Conservation (phyloP, 2,113 vertebrate species). For the Heterotilapia buettikoferi region DNA sequence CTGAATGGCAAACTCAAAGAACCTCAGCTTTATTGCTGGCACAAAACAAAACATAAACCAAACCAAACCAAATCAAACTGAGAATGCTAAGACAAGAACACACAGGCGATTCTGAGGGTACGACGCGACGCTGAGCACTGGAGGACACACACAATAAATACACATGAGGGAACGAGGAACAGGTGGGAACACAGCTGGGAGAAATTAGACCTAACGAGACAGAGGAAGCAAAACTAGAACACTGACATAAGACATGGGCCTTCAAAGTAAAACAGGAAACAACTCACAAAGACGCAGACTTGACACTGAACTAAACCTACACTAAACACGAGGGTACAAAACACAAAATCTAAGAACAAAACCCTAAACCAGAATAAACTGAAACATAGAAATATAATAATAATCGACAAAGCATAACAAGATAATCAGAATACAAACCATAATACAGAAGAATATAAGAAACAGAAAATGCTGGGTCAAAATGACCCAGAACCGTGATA, state of each 20-base stretch:
- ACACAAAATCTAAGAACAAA: background rate
- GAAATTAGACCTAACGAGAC: background rate
- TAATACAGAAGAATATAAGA: background rate
- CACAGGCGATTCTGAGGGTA: background rate
- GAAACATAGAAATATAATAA: background rate
- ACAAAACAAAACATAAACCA: background rate
- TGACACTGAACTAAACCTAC: background rate
- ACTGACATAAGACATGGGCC: background rate
- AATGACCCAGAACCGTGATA: background rate
- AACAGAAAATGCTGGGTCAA: background rate
- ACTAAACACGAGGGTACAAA: background rate
- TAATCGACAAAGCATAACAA: background rate
- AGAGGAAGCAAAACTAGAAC: background rate
- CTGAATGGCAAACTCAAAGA: background rate
- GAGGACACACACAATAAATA: background rate
- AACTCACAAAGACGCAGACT: background rate
- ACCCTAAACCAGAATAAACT: background rate
- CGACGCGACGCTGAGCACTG: accelerated
- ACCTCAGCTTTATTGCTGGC: background rate
- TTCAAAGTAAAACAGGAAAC: background rate
- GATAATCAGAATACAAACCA: background rate
- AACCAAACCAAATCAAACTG: background rate
- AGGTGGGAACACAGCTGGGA: background rate
- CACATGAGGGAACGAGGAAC: background rate
- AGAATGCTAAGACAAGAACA: background rate